A percentile compares a stretch with the other conserved stretches of the same genome.
Conservation (phyloP, 2,113 vertebrate species). For the Podocnemis expansa region DNA sequence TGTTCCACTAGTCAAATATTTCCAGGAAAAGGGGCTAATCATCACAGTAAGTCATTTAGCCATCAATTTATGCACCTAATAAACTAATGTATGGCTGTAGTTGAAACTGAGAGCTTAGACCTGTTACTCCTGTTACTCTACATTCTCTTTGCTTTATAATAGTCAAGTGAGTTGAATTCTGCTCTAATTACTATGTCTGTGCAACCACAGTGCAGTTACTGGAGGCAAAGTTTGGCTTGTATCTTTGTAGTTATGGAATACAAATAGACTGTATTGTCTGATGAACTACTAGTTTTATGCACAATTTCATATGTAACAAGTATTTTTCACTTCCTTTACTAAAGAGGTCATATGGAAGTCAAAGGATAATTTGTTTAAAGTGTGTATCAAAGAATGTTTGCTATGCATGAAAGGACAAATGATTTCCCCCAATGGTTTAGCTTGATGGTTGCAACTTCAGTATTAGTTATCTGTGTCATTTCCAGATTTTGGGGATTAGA, state of each 20-base stretch:
- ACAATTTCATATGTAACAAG: neutral
- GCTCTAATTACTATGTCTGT: neutral
- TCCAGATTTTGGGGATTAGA: neutral
- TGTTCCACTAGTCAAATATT: constrained; percentile 93
- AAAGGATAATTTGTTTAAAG: neutral
- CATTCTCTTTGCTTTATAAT: neutral
- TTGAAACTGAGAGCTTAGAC: neutral
- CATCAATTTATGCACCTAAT: neutral
- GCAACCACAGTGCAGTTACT: neutral
- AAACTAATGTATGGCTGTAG: neutral
- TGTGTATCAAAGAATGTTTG: neutral
- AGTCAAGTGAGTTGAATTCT: neutral
- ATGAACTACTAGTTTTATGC: neutral
- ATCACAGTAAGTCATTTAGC: constrained; percentile 86
- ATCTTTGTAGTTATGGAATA: neutral
- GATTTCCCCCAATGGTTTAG: neutral
- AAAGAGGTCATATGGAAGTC: neutral
- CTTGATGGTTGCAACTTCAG: neutral
- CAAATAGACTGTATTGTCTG: neutral
- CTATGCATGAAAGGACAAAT: neutral
- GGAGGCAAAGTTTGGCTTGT: neutral
- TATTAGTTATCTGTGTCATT: neutral
- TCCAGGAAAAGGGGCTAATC: constrained; percentile 95
- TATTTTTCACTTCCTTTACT: neutral
- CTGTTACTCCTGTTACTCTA: neutral